Evolutionary conservation across 2,888 invertebrate genomes (phyloP), one percentile per base, ranked within the genome.

Genomic region (Ichneumoninae sp.): DNA sequence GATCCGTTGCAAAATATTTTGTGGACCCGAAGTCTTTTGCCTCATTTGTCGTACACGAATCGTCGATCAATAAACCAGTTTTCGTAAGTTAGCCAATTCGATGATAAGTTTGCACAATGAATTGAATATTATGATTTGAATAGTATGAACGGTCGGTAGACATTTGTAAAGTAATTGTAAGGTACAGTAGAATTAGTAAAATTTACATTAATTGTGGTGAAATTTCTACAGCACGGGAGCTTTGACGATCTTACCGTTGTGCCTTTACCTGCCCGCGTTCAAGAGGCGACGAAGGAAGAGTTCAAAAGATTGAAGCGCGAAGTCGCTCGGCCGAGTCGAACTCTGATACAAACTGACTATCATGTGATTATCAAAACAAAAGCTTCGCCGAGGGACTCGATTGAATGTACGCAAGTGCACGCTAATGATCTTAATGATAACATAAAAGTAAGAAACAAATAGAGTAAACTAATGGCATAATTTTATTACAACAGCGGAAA

Each of bases 331-430:
- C 4, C 10, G 19, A 36, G 36, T 19, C 70, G 33, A 52, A 52
- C 52, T 54, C 10, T 70, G 33, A 70, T 19, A n/a, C 10, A 7
- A 16, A 52, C 70, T 19, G 70, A 30, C 4, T 36, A 54, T 70
- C 70, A 70, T 16, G 13, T 52, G 6, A 70, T 70, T 10, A 70
- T 70, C 19, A 70, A 36, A 13, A 33, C 70, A 1, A 47, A 33
- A 70, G 33, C 70, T 33, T 52, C 19, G 19, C 70, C 36, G 36
- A 52, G 16, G 7, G 33, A 70, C 13, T 4, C 10, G 3, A 26
- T 4, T 22, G 10, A 10, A 2, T 4, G 70, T 70, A 54, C 8
- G n/a, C 52, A 52, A 54, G 13, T 30, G 57, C 57, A 16, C 13
- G 30, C 30, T 8, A 13, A 30, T 30, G 4, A 26, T 13, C 22